phyloP scores from a whole-genome alignment of 1,140 invertebrate genomes.

The Frieseomelitta varia region DNA sequence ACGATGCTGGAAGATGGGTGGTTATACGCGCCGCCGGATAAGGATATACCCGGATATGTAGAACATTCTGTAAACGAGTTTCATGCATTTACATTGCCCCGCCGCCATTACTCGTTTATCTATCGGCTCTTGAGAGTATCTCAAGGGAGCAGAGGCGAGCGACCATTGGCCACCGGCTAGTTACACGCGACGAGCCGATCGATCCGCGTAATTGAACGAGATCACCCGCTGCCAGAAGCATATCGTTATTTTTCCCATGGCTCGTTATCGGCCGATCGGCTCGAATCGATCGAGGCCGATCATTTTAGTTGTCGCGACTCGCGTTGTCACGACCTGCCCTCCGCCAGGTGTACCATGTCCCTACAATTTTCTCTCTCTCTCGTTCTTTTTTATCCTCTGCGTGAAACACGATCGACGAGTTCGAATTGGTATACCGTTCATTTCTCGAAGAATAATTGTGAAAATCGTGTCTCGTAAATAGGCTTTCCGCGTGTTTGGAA shows the following conservation, averaged over 20 bases:
- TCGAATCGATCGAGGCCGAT: not conserved
- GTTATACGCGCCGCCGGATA: slow-evolving; percentile 39
- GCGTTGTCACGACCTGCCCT: not conserved
- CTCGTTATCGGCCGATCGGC: slow-evolving; percentile 27
- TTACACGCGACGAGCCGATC: not conserved
- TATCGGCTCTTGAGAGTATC: slow-evolving; percentile 37
- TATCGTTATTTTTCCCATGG: slow-evolving; percentile 15
- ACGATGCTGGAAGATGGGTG: slow-evolving; percentile 48
- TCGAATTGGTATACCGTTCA: not conserved
- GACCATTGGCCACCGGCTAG: not conserved
- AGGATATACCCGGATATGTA: slow-evolving; percentile 25
- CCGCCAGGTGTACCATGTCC: not conserved
- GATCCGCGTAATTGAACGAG: slow-evolving; percentile 33
- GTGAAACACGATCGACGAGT: not conserved
- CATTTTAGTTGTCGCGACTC: not conserved
- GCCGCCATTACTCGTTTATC: slow-evolving; percentile 50
- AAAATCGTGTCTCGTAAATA: too few relatives aligned
- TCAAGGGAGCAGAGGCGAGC: slow-evolving; percentile 18
- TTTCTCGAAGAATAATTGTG: too few relatives aligned
- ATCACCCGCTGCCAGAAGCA: slow-evolving; percentile 10
- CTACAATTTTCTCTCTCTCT: not conserved
- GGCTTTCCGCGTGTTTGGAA: too few relatives aligned
- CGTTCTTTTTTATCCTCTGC: not conserved
- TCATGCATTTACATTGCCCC: slow-evolving; percentile 29
- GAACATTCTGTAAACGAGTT: slow-evolving; percentile 46